Percentiles rank a stretch among this genome's conserved stretches.
phyloP scores from a whole-genome alignment of 1,140 invertebrate species.

The Heliconius hewitsoni region DNA sequence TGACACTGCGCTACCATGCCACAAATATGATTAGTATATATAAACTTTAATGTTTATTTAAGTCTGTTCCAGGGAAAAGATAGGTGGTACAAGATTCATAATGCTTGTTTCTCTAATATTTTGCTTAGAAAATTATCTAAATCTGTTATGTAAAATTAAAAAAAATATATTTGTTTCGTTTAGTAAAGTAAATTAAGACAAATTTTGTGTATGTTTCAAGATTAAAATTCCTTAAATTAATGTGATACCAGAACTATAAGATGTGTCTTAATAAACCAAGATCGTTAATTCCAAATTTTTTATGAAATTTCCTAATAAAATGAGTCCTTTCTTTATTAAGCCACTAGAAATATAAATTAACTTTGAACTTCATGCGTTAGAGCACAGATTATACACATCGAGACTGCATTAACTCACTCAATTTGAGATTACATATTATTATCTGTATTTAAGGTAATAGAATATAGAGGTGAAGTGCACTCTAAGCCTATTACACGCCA shows the following conservation, averaged over 20 bases:
- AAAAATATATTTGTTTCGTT: no score
- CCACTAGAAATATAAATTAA: conserved; percentile 1
- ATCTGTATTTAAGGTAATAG: conserved; percentile 17
- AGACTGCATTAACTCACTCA: neutral
- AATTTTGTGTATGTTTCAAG: neutral
- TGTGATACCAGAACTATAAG: no score
- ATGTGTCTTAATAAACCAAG: no score
- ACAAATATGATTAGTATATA: no score
- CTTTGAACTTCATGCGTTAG: neutral
- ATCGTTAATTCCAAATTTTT: neutral
- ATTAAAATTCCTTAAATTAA: no score
- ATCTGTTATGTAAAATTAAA: no score
- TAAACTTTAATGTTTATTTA: no score
- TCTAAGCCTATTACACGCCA: conserved; percentile 28
- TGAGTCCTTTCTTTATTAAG: neutral
- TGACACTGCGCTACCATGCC: no score
- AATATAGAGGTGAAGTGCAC: conserved; percentile 4
- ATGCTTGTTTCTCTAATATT: no score
- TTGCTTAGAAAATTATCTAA: no score
- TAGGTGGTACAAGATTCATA: no score
- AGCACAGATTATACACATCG: neutral
- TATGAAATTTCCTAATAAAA: neutral
- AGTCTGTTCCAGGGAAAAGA: no score
- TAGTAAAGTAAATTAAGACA: neutral
- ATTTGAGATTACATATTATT: conserved; percentile 23